Evolutionary conservation across 2,888 invertebrate genomes (phyloP).

Genomic region (Calliopum simillimum): DNA sequence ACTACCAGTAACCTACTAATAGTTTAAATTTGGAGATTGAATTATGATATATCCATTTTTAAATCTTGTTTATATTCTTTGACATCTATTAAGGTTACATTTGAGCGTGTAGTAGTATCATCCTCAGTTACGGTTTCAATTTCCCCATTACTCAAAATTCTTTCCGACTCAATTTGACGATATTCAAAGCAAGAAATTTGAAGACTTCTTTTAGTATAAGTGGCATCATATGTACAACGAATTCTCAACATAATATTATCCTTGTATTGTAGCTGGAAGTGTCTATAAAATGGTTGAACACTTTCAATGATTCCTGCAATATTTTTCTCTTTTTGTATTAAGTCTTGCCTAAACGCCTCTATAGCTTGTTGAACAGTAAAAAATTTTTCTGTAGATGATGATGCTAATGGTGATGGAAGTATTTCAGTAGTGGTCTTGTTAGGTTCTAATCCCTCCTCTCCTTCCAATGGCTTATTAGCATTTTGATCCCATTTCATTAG

Average conservation of each 20-base stretch:
- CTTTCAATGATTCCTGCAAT: slow-evolving; percentile 39
- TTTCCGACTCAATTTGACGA: slow-evolving; percentile 31
- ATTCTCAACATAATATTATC: slow-evolving; percentile 27
- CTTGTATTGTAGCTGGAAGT: slow-evolving; percentile 36
- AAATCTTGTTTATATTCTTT: no score
- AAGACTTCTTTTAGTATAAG: neutral
- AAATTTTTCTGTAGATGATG: neutral
- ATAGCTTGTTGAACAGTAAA: slow-evolving; percentile 32
- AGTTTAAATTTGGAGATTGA: no score
- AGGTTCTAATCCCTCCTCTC: neutral
- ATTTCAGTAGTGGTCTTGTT: no score
- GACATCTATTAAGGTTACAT: neutral
- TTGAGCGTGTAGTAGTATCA: neutral
- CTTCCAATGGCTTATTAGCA: neutral
- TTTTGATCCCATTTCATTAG: no score
- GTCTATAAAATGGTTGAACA: slow-evolving; percentile 34
- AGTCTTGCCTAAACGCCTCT: slow-evolving; percentile 38
- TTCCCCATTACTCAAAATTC: slow-evolving; percentile 34
- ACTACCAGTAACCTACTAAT: no score
- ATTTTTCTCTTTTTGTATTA: slow-evolving; percentile 35
- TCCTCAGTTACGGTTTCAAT: slow-evolving; percentile 30
- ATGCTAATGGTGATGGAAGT: no score
- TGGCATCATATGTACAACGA: neutral
- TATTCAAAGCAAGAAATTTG: slow-evolving; percentile 38
- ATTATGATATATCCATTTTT: no score